phyloP scores from a whole-genome alignment of 2,797 vertebrate species.

The Acrossocheilus fasciatus region DNA sequence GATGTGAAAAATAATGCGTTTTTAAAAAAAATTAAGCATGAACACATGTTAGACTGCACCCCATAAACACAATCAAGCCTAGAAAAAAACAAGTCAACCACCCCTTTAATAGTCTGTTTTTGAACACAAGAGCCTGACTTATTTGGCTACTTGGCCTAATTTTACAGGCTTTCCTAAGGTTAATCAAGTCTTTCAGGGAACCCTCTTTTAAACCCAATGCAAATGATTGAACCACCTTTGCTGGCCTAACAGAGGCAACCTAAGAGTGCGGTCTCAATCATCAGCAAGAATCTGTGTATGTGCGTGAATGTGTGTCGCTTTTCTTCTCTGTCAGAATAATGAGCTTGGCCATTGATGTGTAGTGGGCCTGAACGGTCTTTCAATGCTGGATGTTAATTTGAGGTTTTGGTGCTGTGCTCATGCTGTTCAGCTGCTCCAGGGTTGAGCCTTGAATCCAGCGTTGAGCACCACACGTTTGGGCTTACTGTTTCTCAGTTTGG shows the following conservation, averaged over 20 bases:
- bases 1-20: too few relatives aligned
- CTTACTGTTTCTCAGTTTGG: slow-evolving; percentile 18
- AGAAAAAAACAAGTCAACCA: too few relatives aligned
- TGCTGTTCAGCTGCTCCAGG: slow-evolving; percentile 5
- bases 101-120: background rate
- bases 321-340: slow-evolving; percentile 46
- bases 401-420: slow-evolving; percentile 23
- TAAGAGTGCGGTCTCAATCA: slow-evolving; percentile 35
- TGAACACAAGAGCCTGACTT: too few relatives aligned
- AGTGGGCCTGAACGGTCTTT: slow-evolving; percentile 31
- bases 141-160: too few relatives aligned
- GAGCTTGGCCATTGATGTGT: slow-evolving; percentile 35
- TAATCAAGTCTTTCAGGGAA: background rate
- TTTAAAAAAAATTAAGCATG: too few relatives aligned
- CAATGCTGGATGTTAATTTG: slow-evolving; percentile 54
- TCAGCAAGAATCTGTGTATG: slow-evolving; percentile 6
- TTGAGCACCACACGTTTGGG: slow-evolving; percentile 25
- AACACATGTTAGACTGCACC: too few relatives aligned
- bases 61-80: too few relatives aligned
- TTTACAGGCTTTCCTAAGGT: background rate
- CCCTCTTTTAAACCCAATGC: background rate
- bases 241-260: slow-evolving; percentile 21
- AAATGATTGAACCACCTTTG: background rate
- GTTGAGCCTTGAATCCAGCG: background rate
- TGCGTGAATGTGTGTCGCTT: slow-evolving; percentile 18